These are phyloP conservation scores for Blastobasis adustella DNA, from an alignment of 2,888 invertebrate genomes.

Conservation along the genomic window DNA sequence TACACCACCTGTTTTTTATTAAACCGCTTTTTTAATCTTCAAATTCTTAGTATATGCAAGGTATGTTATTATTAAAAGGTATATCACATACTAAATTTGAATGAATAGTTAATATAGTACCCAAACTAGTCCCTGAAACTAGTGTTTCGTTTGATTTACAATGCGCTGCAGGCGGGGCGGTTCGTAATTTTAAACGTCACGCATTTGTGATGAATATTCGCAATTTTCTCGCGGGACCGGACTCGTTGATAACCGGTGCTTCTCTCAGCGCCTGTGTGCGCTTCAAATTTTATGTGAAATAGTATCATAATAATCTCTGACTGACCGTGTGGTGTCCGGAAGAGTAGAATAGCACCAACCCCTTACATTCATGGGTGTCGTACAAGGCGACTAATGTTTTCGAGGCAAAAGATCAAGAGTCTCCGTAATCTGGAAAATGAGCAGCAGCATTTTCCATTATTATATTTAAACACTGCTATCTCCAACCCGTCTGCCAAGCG, in stretches of 20 bases:
- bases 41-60: background rate
- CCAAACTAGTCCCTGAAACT: slow-evolving; percentile 38
- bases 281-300: too few species aligned
- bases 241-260: slow-evolving; percentile 44
- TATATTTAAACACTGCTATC: too few species aligned
- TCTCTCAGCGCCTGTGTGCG: slow-evolving; percentile 10
- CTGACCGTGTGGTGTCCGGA: too few species aligned
- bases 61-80: background rate
- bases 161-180: slow-evolving; percentile 40
- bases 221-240: slow-evolving; percentile 62
- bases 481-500: too few species aligned
- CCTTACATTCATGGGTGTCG: too few species aligned
- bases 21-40: slow-evolving; percentile 1
- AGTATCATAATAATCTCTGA: too few species aligned
- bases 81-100: slow-evolving; percentile 14
- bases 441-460: too few species aligned
- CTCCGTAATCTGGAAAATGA: too few species aligned
- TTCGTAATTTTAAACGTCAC: slow-evolving; percentile 69
- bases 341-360: too few species aligned
- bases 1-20: slow-evolving; percentile 3
- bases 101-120: slow-evolving; percentile 34
- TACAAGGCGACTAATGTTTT: too few species aligned
- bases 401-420: too few species aligned
- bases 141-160: slow-evolving; percentile 64
- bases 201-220: slow-evolving; percentile 69